phyloP scores from a whole-genome alignment of 2,888 invertebrate species.

The Apamea epomidion region DNA sequence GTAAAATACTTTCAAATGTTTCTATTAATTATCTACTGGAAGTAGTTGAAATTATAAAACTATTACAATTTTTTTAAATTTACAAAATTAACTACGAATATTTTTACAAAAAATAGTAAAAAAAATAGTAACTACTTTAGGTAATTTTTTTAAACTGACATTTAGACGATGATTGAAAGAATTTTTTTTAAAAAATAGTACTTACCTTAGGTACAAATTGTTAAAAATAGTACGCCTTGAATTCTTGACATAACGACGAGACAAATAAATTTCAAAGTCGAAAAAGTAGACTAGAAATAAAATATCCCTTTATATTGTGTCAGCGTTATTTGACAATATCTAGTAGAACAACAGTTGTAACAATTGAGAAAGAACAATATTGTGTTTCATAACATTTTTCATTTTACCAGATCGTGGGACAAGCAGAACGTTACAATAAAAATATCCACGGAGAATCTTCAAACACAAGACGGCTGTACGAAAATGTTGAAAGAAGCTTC shows the following conservation, averaged over 20 bases:
- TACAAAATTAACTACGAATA: no score
- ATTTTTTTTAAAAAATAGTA: no score
- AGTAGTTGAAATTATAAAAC: no score
- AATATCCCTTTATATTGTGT: background rate
- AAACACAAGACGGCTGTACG: slow-evolving; percentile 71
- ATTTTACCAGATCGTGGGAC: slow-evolving; percentile 72
- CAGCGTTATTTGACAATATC: slow-evolving; percentile 4
- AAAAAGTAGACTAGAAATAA: background rate
- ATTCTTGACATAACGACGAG: background rate
- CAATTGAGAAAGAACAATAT: slow-evolving; percentile 11
- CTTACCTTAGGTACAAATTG: no score
- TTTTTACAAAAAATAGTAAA: no score
- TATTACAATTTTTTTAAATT: no score
- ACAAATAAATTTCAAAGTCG: background rate
- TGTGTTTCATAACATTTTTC: slow-evolving; percentile 28
- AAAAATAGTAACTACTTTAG: no score
- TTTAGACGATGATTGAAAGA: no score
- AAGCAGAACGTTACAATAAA: slow-evolving; percentile 70
- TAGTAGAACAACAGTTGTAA: background rate
- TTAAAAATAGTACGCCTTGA: background rate
- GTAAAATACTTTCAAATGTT: background rate
- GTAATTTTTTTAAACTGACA: no score
- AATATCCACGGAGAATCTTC: slow-evolving; percentile 73
- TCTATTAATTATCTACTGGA: no score
- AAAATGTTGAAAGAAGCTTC: slow-evolving; percentile 72